Evolutionary conservation across 2,888 invertebrate species (phyloP).

Genomic region (Alloplasta piceator): DNA sequence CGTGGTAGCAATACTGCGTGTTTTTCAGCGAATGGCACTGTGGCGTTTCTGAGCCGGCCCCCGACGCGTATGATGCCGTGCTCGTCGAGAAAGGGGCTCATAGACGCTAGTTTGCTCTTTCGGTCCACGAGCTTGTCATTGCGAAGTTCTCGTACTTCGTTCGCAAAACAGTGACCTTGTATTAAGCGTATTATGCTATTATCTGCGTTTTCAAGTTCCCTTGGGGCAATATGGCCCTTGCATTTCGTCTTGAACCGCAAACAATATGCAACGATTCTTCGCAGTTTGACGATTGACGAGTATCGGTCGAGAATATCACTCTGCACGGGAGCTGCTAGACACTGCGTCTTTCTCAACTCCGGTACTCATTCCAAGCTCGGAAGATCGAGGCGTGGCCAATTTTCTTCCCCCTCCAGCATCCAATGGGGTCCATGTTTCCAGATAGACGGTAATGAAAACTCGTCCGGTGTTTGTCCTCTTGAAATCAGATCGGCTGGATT

Average conservation of each 20-base stretch:
- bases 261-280: slow-evolving; percentile 51
- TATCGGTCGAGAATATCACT: slow-evolving; percentile 21
- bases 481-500: slow-evolving; percentile 51
- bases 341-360: slow-evolving; percentile 18
- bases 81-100: too few relatives aligned
- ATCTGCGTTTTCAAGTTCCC: slow-evolving; percentile 32
- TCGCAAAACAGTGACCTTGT: slow-evolving; percentile 23
- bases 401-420: slow-evolving; percentile 21
- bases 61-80: too few relatives aligned
- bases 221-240: slow-evolving; percentile 2
- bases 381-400: slow-evolving; percentile 15
- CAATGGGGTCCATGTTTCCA: slow-evolving; percentile 54
- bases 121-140: background rate
- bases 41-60: too few relatives aligned
- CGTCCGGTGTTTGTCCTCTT: slow-evolving; percentile 35
- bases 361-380: slow-evolving; percentile 1
- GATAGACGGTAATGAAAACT: slow-evolving; percentile 14
- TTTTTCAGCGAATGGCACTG: too few relatives aligned
- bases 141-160: slow-evolving; percentile 10
- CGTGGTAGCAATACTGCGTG: too few relatives aligned
- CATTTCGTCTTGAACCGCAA: slow-evolving; percentile 42
- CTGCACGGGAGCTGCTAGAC: slow-evolving; percentile 3
- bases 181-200: slow-evolving; percentile 8
- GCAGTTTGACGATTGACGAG: slow-evolving; percentile 44
- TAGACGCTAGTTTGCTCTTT: slow-evolving; percentile 52